phyloP scores from a whole-genome alignment of 2,888 invertebrate genomes.

The Melanchra persicariae region DNA sequence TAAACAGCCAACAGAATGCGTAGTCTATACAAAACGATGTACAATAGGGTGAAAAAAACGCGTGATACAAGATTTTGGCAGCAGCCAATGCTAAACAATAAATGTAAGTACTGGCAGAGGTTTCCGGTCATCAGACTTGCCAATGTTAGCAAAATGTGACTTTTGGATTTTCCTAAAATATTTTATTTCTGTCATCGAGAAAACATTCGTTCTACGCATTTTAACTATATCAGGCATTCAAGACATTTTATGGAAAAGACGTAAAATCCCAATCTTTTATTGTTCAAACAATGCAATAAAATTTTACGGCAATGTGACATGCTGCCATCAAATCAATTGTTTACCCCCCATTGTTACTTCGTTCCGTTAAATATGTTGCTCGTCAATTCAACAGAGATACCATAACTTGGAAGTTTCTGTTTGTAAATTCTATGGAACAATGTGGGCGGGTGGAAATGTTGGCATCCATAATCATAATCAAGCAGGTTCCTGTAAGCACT shows the following conservation, averaged over 20 bases:
- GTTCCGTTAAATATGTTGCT: constrained; percentile 60
- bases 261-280: constrained; percentile 28
- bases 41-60: constrained; percentile 32
- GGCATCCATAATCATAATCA: constrained; percentile 50
- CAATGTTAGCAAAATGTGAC: constrained; percentile 64
- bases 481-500: constrained; percentile 38
- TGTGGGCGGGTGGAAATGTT: constrained; percentile 40
- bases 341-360: constrained; percentile 59
- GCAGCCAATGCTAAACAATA: constrained; percentile 65
- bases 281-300: constrained; percentile 48
- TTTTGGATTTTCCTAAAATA: constrained; percentile 48
- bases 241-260: constrained; percentile 10
- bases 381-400: constrained; percentile 40
- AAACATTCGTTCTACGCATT: constrained; percentile 21
- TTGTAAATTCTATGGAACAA: constrained; percentile 65
- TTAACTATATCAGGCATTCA: constrained; percentile 9
- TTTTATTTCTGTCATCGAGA: not conserved
- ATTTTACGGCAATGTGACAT: constrained; percentile 46
- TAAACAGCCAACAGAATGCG: constrained; percentile 16
- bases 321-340: constrained; percentile 56
- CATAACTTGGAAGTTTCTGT: constrained; percentile 55
- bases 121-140: constrained; percentile 70
- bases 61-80: constrained; percentile 70
- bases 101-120: constrained; percentile 58
- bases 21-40: constrained; percentile 32